A percentile compares a stretch with the other conserved stretches of the same genome.
Evolutionary conservation across 2,113 vertebrate genomes (phyloP).

Genomic region (Plecturocebus donacophilus): DNA sequence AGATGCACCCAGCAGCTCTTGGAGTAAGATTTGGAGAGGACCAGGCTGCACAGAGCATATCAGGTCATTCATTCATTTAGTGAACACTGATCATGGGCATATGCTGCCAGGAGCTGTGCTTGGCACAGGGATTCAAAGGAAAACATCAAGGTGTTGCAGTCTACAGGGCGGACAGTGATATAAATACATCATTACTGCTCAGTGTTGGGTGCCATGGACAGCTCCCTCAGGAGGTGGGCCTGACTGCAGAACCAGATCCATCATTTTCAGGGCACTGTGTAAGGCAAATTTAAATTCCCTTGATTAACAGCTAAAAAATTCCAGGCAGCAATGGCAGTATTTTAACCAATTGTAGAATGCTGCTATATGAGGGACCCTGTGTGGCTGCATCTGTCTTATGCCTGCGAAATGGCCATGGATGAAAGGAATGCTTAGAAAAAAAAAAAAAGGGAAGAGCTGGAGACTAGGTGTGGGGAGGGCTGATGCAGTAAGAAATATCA

Average conservation of each 20-base stretch:
- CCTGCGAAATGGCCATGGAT: rapidly evolving
- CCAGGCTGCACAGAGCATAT: rapidly evolving
- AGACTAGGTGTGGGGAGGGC: too few species aligned
- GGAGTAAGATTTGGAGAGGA: not conserved
- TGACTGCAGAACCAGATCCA: not conserved
- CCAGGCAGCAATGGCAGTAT: not conserved
- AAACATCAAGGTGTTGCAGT: not conserved
- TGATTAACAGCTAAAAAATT: too few species aligned
- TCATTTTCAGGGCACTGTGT: too few species aligned
- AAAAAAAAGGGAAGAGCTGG: not conserved
- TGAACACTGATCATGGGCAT: not conserved
- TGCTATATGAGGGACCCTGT: too few species aligned
- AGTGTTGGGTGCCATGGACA: not conserved
- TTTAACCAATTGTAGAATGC: not conserved
- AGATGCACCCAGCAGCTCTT: not conserved
- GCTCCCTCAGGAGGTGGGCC: rapidly evolving
- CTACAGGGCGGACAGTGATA: too few species aligned
- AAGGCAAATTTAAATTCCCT: not conserved
- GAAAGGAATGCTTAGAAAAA: not conserved
- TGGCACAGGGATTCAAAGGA: not conserved
- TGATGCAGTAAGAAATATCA: not conserved
- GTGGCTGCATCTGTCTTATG: not conserved
- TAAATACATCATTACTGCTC: too few species aligned
- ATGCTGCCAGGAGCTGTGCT: not conserved
- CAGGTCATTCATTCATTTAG: not conserved